Evolutionary conservation across 2,797 vertebrate species (phyloP), one percentile per base, ranked within the genome.

Genomic region (Rhabdophis nuchalis): DNA sequence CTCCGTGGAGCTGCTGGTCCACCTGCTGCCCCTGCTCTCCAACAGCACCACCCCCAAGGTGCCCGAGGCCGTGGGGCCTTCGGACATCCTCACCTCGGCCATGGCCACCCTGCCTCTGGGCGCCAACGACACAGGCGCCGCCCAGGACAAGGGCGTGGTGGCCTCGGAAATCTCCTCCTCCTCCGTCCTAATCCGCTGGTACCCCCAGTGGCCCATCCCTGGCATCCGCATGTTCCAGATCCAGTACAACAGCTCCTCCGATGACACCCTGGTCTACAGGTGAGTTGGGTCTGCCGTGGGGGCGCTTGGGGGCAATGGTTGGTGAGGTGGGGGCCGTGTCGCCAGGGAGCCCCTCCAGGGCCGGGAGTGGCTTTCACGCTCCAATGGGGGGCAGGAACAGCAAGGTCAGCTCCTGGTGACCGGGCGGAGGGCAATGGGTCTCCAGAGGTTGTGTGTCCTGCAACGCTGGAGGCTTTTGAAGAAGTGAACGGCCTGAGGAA

Each of bases 141-240:
- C 88, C 4, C 88, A 46, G 20, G 91, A 92, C 1, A 82, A 50
- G 36, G 93, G 93, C 0, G 93, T 93, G 64, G 89, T 61, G 16
- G 92, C 68, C 1, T 85, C 92, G 0, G 92, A 93, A 20, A 54
- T 90, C 23, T 82, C 89, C 0, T 54, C 92, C 20, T 93, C 92
- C 57, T 93, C 92, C 0, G 92, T 46, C 23, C 85, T 93, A n/a
- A 85, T 93, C 46, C 92, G 25, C 7, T 93, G 92, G 92, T 85
- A 88, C 56, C 93, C 91, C 11, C 98, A 98, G 97, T 98, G 96
- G 96, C 98, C 98, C 92, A 98, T 99, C 82, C 98, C 98, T 0
- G 98, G 98, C 27, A 98, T 99, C 88, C 98, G 98, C 94, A 98
- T 98, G 98, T 99, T 98, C 97, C 98, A 99, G 98, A 98, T 99